Evolutionary conservation across 2,888 invertebrate genomes (phyloP).

Genomic region (Phalangium opilio): DNA sequence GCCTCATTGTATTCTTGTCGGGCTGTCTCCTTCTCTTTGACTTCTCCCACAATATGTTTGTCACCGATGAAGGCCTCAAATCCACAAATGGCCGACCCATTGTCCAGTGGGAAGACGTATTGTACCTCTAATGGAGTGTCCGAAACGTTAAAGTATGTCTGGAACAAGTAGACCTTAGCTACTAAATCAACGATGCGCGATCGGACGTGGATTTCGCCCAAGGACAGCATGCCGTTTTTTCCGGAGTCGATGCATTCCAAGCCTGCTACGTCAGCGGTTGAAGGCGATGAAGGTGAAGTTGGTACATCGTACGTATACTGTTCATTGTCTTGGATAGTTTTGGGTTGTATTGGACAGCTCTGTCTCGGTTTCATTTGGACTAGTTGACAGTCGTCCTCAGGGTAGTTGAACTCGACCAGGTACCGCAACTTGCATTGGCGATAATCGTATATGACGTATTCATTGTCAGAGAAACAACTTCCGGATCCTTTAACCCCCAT

Average conservation of each 20-base stretch:
- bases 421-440: not conserved
- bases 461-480: not conserved
- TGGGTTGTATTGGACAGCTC: not conserved
- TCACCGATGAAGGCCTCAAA: conserved; percentile 35
- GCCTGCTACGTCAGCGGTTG: too few species aligned
- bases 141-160: conserved; percentile 27
- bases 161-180: conserved; percentile 18
- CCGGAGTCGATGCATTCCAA: too few species aligned
- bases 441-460: not conserved
- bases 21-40: conserved; percentile 33
- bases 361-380: too few species aligned
- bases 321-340: too few species aligned
- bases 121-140: conserved; percentile 29
- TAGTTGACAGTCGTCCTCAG: too few species aligned
- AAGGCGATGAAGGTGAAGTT: too few species aligned
- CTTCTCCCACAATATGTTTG: conserved; percentile 31
- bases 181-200: not conserved
- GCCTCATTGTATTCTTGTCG: conserved; percentile 32
- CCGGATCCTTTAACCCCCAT: not conserved
- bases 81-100: conserved; percentile 32
- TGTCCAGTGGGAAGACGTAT: conserved; percentile 33
- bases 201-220: not conserved
- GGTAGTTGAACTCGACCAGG: not conserved
- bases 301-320: too few species aligned
- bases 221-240: not conserved